phyloP scores from a whole-genome alignment of 2,797 vertebrate genomes.

The Melanogrammus aeglefinus region DNA sequence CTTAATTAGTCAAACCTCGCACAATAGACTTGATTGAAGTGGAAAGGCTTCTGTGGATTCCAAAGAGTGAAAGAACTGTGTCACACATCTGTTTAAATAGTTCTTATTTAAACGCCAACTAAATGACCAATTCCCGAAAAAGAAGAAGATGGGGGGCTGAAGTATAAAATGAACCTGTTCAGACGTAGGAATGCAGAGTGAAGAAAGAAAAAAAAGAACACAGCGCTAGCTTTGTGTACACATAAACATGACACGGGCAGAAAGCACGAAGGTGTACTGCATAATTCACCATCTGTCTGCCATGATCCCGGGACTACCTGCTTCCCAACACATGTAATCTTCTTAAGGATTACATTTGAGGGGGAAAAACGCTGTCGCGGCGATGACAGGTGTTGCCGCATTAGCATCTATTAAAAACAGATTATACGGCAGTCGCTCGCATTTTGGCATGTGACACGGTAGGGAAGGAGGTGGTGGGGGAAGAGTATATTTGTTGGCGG shows the following conservation, averaged over 20 bases:
- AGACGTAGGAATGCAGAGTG: too few species aligned
- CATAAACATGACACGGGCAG: background rate
- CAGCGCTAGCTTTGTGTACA: background rate
- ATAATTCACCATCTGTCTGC: constrained; percentile 65
- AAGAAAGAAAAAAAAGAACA: too few species aligned
- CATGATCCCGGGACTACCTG: constrained; percentile 92
- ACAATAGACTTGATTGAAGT: too few species aligned
- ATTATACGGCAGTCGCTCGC: constrained; percentile 68
- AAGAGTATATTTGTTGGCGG: constrained; percentile 46
- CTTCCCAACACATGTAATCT: constrained; percentile 92
- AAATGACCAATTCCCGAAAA: too few species aligned
- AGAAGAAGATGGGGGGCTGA: too few species aligned
- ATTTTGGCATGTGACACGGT: constrained; percentile 50
- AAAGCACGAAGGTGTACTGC: constrained; percentile 53
- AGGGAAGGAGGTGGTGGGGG: constrained; percentile 25
- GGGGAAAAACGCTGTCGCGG: constrained; percentile 77
- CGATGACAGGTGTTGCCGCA: constrained; percentile 90
- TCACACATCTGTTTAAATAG: too few species aligned
- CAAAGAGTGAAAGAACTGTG: too few species aligned
- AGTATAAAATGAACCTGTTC: too few species aligned
- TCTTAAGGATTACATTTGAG: constrained; percentile 84
- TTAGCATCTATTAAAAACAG: constrained; percentile 77
- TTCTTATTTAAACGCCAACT: too few species aligned
- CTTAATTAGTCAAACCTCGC: too few species aligned
- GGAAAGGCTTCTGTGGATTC: too few species aligned